phyloP scores from a whole-genome alignment of 2,888 invertebrate species.

The Carterocephalus palaemon region DNA sequence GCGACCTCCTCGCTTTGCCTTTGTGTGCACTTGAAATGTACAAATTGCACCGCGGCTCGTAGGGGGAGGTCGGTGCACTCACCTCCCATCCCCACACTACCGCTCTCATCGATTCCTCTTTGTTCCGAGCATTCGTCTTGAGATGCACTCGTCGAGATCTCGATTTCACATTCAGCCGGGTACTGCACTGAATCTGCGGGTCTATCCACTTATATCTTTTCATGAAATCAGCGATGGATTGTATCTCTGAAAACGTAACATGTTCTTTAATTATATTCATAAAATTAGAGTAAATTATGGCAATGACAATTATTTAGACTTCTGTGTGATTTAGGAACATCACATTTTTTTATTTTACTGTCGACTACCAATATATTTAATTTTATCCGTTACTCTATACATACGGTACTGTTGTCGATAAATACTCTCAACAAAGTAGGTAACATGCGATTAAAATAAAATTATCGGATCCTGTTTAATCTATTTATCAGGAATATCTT shows the following conservation, averaged over 20 bases:
- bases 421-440: too few relatives aligned
- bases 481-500: too few relatives aligned
- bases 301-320: conserved; percentile 29
- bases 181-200: too few relatives aligned
- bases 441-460: too few relatives aligned
- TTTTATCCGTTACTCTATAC: too few relatives aligned
- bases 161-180: conserved; percentile 64
- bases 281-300: conserved; percentile 33
- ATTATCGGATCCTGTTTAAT: too few relatives aligned
- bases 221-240: conserved; percentile 39
- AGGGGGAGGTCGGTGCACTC: conserved; percentile 69
- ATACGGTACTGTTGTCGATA: too few relatives aligned
- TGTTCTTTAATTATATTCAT: conserved; percentile 33
- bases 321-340: too few relatives aligned
- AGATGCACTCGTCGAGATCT: conserved; percentile 68
- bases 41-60: conserved; percentile 74
- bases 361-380: too few relatives aligned
- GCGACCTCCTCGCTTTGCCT: conserved; percentile 74
- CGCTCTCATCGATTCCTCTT: conserved; percentile 75
- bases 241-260: conserved; percentile 41
- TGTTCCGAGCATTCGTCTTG: conserved; percentile 74
- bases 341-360: too few relatives aligned
- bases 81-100: conserved; percentile 56
- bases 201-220: conserved; percentile 39
- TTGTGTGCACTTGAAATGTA: conserved; percentile 79